Evolutionary conservation across 2,888 invertebrate species (phyloP).

Genomic region (Hyalella azteca): DNA sequence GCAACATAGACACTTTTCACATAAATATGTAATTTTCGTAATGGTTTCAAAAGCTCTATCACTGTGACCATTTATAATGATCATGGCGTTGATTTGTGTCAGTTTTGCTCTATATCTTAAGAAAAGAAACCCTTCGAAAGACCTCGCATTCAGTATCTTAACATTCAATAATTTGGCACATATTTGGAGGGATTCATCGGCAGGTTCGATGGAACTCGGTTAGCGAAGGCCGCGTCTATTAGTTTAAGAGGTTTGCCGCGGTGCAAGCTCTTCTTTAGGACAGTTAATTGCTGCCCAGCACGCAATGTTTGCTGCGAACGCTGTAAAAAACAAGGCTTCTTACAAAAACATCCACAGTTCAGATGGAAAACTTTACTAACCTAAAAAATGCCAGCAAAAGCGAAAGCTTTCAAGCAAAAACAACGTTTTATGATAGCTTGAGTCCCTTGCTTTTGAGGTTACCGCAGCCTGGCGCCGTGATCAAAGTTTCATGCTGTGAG

Average conservation of each 20-base stretch:
- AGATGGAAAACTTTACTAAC: slow-evolving; percentile 4
- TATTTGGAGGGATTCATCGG: not conserved
- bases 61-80: no score
- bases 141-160: not conserved
- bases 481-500: not conserved
- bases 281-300: slow-evolving; percentile 20
- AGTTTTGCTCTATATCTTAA: no score
- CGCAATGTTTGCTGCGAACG: slow-evolving; percentile 26
- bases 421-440: slow-evolving; percentile 18
- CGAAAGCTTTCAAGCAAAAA: not conserved
- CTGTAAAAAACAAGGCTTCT: not conserved
- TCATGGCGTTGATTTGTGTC: no score
- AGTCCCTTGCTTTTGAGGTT: not conserved
- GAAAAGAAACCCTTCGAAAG: no score
- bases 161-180: no score
- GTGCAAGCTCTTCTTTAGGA: slow-evolving; percentile 25
- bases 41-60: no score
- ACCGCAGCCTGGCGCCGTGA: not conserved
- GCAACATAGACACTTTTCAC: no score
- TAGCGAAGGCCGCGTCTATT: slow-evolving; percentile 5
- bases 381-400: not conserved
- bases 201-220: not conserved
- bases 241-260: slow-evolving; percentile 8
- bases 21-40: no score
- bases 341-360: slow-evolving; percentile 19